These are phyloP conservation scores for Apis cerana DNA, from an alignment of 1,140 invertebrate species.

Conservation along the genomic window DNA sequence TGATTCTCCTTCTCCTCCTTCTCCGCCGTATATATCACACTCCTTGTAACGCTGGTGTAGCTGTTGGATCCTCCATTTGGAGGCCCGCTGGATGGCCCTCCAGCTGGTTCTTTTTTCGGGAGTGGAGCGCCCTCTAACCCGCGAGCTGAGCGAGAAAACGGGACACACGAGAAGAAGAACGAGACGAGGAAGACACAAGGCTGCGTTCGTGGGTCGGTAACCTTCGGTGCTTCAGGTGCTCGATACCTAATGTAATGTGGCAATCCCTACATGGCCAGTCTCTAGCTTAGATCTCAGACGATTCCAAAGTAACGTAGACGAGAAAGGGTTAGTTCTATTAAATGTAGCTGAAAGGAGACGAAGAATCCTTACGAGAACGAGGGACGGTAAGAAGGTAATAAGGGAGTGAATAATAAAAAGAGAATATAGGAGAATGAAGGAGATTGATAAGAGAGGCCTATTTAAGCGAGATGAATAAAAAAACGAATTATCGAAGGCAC, in stretches of 20 bases:
- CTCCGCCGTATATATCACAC: background rate
- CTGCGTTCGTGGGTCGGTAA: constrained; percentile 47
- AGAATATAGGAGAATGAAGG: background rate
- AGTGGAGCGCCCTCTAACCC: constrained; percentile 1
- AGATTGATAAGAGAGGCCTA: background rate
- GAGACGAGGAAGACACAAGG: background rate
- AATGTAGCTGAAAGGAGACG: background rate
- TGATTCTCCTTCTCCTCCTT: background rate
- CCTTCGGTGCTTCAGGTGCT: constrained; percentile 10
- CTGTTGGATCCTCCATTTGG: background rate
- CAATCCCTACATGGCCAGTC: constrained; percentile 56
- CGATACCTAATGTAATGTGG: constrained; percentile 24
- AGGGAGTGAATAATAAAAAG: background rate
- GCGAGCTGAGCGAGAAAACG: background rate
- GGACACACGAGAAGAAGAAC: background rate
- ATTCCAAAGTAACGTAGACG: constrained; percentile 57
- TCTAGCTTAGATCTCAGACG: constrained; percentile 66
- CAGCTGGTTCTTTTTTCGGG: background rate
- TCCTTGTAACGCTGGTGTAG: too few relatives aligned
- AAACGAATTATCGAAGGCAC: background rate
- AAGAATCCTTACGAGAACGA: background rate
- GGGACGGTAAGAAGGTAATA: background rate
- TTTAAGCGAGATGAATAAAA: background rate
- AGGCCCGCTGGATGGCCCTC: constrained; percentile 9
- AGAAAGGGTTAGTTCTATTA: constrained; percentile 27